phyloP scores from a whole-genome alignment of 2,888 invertebrate species.

The Drosophila quinaria region DNA sequence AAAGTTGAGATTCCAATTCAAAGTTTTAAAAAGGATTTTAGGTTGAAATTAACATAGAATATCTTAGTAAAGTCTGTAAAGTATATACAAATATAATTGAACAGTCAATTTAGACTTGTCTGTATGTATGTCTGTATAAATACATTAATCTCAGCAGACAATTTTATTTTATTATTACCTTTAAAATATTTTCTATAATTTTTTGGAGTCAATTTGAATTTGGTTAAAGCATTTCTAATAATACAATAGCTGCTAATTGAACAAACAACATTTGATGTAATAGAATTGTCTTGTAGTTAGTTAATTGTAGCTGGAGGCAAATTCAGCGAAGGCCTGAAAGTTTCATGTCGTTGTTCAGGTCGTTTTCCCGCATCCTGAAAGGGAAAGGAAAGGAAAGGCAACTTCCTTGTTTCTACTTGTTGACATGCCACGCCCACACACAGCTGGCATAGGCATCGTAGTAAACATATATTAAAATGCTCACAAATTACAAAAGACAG shows the following conservation, averaged over 20 bases:
- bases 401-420: constrained; percentile 4
- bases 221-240: constrained; percentile 16
- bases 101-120: too few species aligned
- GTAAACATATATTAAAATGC: constrained; percentile 64
- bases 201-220: neutral
- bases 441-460: constrained; percentile 15
- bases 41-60: too few species aligned
- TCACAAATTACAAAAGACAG: constrained; percentile 20
- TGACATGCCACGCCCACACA: constrained; percentile 27
- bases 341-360: constrained; percentile 7
- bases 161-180: too few species aligned
- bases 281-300: constrained; percentile 1
- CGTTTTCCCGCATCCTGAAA: neutral
- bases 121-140: too few species aligned
- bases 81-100: too few species aligned
- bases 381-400: neutral
- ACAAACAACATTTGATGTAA: neutral
- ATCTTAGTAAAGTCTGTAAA: too few species aligned
- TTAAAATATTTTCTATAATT: too few species aligned
- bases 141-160: too few species aligned
- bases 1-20: neutral
- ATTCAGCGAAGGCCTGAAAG: constrained; percentile 1
- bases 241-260: constrained; percentile 12
- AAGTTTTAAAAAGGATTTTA: neutral
- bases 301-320: constrained; percentile 17